Evolutionary conservation across 2,113 vertebrate species (phyloP), one percentile per base, ranked within the genome.

Genomic region (Mugil cephalus): DNA sequence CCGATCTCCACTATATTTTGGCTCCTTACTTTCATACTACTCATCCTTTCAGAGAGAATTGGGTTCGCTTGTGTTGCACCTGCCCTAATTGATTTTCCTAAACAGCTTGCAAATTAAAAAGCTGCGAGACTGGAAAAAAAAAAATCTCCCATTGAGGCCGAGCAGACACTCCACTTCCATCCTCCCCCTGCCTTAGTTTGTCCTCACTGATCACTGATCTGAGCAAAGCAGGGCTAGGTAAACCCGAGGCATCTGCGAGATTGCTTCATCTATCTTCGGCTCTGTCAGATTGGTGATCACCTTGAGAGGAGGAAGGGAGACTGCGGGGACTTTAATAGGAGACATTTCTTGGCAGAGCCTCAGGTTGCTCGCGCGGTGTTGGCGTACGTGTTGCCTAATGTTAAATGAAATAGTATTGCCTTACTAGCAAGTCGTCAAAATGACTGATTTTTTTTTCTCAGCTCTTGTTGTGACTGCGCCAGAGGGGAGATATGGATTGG

Each of bases 221-320:
- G 71, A 86, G 83, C 1, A 38, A 64, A 59, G 80, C 47, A 55
- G 59, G 45, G 56, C 17, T 47, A 24, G 68, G 77, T 58, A 73
- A 69, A 81, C 68, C 70, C 71, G 63, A 85, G 74, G 79, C 58
- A 47, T 83, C 78, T 17, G 6, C 70, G 65, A 83, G 77, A 87
- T 85, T 87, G 85, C 85, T 83, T 84, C 84, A 91, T 90, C 83
- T 80, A 83, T 91, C 91, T 90, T 88, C 87, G 76, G 76, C 51
- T 53, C 86, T 92, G 89, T 87, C 88, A 89, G 85, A 80, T 75
- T 59, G 35, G 82, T 87, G 86, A 87, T 91, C 87, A 87, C 84
- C 86, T 91, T 90, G 83, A 79, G 83, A 80, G 68, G 66, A 47
- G 50, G 65, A 59, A 47, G 24, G 30, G 64, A 80, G 59, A 40